These are phyloP conservation scores for Heliconius himera DNA, from an alignment of 1,140 invertebrate species.

Conservation along the genomic window DNA sequence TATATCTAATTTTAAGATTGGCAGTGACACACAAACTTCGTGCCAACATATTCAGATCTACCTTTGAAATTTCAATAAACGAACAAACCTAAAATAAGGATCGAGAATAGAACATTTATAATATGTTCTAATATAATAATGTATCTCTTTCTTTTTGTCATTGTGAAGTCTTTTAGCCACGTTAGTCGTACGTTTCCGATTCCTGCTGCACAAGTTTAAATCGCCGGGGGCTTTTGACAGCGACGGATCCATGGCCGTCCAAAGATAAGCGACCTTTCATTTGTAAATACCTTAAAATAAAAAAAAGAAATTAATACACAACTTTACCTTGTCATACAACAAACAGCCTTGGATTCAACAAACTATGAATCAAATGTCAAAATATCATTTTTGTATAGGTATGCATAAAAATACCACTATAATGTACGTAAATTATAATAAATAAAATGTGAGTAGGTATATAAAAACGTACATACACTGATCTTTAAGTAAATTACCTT, in stretches of 20 bases:
- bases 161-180: not conserved
- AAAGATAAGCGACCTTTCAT: slow-evolving; percentile 86
- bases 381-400: slow-evolving; percentile 9
- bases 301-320: slow-evolving; percentile 17
- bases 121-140: not conserved
- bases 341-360: slow-evolving; percentile 3
- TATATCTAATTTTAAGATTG: slow-evolving; percentile 7
- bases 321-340: not conserved
- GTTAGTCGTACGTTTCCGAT: slow-evolving; percentile 93
- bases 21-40: slow-evolving; percentile 32
- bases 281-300: slow-evolving; percentile 83
- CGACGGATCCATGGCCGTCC: slow-evolving; percentile 88
- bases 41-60: slow-evolving; percentile 28
- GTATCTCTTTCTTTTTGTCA: not conserved
- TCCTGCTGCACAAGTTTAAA: slow-evolving; percentile 95
- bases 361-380: slow-evolving; percentile 1
- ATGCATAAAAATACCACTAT: no score
- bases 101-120: not conserved
- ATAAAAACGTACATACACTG: not conserved
- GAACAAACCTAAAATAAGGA: not conserved
- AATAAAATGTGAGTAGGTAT: not conserved
- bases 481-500: slow-evolving; percentile 73
- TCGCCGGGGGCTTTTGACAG: slow-evolving; percentile 91
- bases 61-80: not conserved
- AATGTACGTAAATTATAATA: not conserved